Evolutionary conservation across 2,797 vertebrate genomes (phyloP).

Genomic region (Aeoliscus strigatus): DNA sequence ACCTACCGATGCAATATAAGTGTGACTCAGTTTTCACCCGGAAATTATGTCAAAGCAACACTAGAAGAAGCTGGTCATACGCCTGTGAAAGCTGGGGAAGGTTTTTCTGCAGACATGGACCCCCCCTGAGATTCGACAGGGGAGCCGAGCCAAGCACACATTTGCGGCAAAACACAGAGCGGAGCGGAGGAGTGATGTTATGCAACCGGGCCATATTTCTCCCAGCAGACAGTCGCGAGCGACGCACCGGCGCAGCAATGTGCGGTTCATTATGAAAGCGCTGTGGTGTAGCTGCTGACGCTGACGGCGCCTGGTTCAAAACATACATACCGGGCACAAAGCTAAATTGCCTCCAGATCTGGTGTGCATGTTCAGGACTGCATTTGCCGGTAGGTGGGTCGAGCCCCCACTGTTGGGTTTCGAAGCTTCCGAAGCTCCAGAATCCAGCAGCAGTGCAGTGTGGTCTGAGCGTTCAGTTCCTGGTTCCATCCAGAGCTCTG

Average conservation of each 20-base stretch:
- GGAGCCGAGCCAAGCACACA: slow-evolving; percentile 26
- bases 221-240: slow-evolving; percentile 17
- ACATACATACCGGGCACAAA: slow-evolving; percentile 1
- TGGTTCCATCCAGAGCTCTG: slow-evolving; percentile 54
- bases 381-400: slow-evolving; percentile 27
- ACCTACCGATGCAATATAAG: too few relatives aligned
- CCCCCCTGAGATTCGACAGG: slow-evolving; percentile 14
- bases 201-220: slow-evolving; percentile 32
- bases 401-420: slow-evolving; percentile 9
- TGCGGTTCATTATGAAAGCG: slow-evolving; percentile 9
- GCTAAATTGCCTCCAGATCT: slow-evolving; percentile 21
- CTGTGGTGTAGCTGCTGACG: not conserved
- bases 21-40: too few relatives aligned
- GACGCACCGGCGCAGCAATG: slow-evolving; percentile 16
- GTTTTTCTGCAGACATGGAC: too few relatives aligned
- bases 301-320: slow-evolving; percentile 15
- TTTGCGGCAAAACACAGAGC: slow-evolving; percentile 36
- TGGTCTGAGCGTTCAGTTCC: slow-evolving; percentile 40
- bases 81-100: too few relatives aligned
- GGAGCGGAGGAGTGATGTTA: slow-evolving; percentile 19
- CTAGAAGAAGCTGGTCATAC: too few relatives aligned
- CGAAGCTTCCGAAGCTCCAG: slow-evolving; percentile 1
- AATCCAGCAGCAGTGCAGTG: slow-evolving; percentile 27
- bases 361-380: slow-evolving; percentile 5
- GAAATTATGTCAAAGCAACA: too few relatives aligned